Base-by-base conservation (phyloP, 2,113 vertebrate genomes). In the Platycercus adscitus region DNA sequence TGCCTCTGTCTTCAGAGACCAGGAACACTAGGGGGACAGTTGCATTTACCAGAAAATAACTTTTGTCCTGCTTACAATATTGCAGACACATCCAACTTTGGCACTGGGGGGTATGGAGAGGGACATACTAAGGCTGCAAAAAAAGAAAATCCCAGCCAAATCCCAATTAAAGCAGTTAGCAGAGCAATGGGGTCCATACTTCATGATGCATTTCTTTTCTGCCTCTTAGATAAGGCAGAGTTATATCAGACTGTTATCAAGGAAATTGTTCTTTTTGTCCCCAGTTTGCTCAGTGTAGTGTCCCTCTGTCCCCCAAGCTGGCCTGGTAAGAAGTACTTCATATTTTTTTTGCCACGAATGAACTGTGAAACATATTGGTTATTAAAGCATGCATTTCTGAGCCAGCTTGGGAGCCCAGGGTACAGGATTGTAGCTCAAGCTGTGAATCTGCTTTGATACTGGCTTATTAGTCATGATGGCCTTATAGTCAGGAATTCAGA, bases 21-120 rank as follows among this genome's bases (percentile, higher is more conserved):
- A 95, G 93, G 90, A 96, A 96, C 94, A 96, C 88, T 53, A 92
- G 92, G 91, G 95, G 96, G 95, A 97, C 94, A 96, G 89, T 91
- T 95, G 58, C 20, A 88, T 82, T 87, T n/a, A 93, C 73, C 56
- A 95, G 65, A 93, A 93, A 93, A 72, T 9, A 83, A 88, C 94
- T 97, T 96, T 89, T 52, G 80, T 85, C 81, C 73, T 81, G 64
- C 77, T 96, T 64, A 90, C 55, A 91, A 41, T 28, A 77, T 35
- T 91, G 70, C 65, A 93, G 86, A 89, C 53, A 77, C 46, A 26
- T 87, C 52, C 81, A 91, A 43, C 85, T 86, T 95, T 90, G 86
- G 63, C 79, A 91, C 79, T 70, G 55, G 77, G 63, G 82, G 93
- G 72, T 64, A 90, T 10, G 41, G 86, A 85, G 50, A 89, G 75